A percentile compares a stretch with the other conserved stretches of the same genome.
These are phyloP conservation scores for Ambastaia sidthimunki DNA, from an alignment of 2,797 vertebrate genomes.

Conservation along the genomic window DNA sequence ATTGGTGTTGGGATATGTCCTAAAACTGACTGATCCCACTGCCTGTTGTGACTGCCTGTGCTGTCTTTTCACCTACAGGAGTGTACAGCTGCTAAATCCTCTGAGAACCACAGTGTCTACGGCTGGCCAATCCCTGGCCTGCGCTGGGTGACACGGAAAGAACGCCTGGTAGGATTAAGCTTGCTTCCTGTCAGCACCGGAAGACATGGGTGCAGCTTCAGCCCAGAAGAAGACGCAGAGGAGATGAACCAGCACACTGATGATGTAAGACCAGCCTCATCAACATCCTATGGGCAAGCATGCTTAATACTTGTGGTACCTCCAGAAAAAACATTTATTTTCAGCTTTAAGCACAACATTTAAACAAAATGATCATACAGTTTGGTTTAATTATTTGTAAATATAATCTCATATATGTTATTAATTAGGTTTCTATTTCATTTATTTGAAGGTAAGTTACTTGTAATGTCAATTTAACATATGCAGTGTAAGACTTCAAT, in stretches of 20 bases:
- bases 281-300: background rate
- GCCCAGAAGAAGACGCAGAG: conserved; percentile 73
- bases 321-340: no score
- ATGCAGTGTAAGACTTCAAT: no score
- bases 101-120: conserved; percentile 66
- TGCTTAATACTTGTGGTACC: background rate
- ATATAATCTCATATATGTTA: no score
- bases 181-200: conserved; percentile 65
- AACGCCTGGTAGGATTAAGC: conserved; percentile 65
- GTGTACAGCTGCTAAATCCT: conserved; percentile 72
- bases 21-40: no score
- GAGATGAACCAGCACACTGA: conserved; percentile 68
- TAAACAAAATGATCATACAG: no score
- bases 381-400: no score
- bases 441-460: no score
- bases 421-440: no score
- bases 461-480: no score
- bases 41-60: conserved; percentile 60
- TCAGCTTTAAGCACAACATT: no score
- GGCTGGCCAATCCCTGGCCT: conserved; percentile 73
- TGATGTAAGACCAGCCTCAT: conserved; percentile 69
- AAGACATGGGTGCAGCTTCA: conserved; percentile 65
- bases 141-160: conserved; percentile 71
- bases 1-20: no score
- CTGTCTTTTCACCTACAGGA: conserved; percentile 72